phyloP scores from a whole-genome alignment of 2,113 vertebrate species.

The Gallinago media region DNA sequence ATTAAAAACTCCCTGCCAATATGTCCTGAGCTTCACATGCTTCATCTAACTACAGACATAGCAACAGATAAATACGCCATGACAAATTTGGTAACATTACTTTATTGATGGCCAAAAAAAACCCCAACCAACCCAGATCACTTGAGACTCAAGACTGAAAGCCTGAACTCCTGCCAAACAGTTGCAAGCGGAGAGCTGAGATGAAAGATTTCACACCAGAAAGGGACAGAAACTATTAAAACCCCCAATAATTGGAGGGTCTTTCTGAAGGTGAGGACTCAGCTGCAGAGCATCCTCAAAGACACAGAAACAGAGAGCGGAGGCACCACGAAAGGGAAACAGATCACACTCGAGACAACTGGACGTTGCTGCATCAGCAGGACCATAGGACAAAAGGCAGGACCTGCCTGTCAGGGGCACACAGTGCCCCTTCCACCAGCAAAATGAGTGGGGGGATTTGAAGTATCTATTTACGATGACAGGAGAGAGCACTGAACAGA shows the following conservation, averaged over 20 bases:
- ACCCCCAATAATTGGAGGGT: background rate
- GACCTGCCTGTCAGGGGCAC: rapidly evolving
- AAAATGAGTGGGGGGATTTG: background rate
- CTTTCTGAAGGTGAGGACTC: background rate
- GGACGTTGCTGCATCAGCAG: background rate
- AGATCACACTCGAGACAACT: background rate
- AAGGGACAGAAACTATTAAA: background rate
- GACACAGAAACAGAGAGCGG: background rate
- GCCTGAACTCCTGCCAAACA: conserved; percentile 31
- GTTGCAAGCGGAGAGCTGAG: background rate
- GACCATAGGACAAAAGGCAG: background rate
- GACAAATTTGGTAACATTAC: conserved; percentile 53
- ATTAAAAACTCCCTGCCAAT: conserved; percentile 42
- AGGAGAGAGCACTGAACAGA: background rate
- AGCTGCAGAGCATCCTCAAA: background rate
- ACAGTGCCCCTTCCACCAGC: rapidly evolving
- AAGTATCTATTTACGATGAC: background rate
- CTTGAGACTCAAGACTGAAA: background rate
- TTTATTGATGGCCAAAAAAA: conserved; percentile 44
- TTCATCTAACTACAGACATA: conserved; percentile 50
- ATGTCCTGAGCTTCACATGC: conserved; percentile 16
- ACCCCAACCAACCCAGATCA: background rate
- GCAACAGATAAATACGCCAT: conserved; percentile 57
- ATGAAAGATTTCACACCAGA: background rate
- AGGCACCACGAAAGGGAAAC: background rate